Base-by-base conservation (phyloP, 2,113 vertebrate species). In the Halichoerus grypus region DNA sequence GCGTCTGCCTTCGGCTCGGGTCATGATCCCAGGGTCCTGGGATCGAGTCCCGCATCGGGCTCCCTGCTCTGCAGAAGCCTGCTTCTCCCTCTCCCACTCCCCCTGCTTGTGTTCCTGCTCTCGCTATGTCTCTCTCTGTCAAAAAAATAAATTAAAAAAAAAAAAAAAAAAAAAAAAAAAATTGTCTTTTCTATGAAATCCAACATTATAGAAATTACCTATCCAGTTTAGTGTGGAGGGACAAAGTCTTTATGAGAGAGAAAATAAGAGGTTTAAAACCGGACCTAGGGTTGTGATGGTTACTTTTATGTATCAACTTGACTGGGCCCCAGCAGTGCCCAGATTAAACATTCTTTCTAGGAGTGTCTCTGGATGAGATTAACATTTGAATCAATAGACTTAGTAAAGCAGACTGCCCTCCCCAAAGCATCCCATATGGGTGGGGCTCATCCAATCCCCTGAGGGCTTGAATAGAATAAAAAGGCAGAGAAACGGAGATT, bases 191-290 rank as follows among this genome's bases (percentile, higher is more conserved):
- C 24, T 26, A 69, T 81, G n/a, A 57, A 83, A 31, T 63, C 15
- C 36, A 95, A 69, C 4, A 74, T 55, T 72, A 88, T 31, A 69
- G 39, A 80, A 79, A 72, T 72, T 21, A 87, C 15, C n/a, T 59
- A 74, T 12, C 36, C 31, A 57, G 9, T 26, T 33, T 28, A 94
- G 22, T 31, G 8, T 19, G 39, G 86, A 82, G 12, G n/a, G 28
- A 31, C 63, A 63, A 65, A 28, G 31, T 74, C 33, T 80, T 74
- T 61, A 12, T 59, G 63, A 87, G 59, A 61, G 0, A 57, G 28
- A 87, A 63, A 92, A 74, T 14, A n/a, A 39, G 46, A 87, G 46
- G 24, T 55, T 55, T 74, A 71, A 92, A 84, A 55, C 4, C 63
- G 10, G 36, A 67, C 59, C 15, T 10, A 53, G 36, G 3, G 3